Evolutionary conservation across 2,888 invertebrate genomes (phyloP).

Genomic region (Mactromeris polynyma): DNA sequence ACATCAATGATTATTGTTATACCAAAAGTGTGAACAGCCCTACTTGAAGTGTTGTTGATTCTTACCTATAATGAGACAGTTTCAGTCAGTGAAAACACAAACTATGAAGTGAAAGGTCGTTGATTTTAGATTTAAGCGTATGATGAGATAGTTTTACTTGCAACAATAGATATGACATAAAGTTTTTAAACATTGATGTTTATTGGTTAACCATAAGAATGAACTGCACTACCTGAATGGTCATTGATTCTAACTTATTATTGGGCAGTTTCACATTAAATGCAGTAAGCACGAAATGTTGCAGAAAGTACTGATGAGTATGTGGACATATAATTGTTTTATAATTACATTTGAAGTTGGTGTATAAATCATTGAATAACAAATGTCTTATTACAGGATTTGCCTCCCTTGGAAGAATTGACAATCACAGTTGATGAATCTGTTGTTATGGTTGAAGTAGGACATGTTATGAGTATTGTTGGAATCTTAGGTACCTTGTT

Average conservation of each 20-base stretch:
- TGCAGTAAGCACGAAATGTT: too few species aligned
- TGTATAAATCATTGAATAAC: neutral
- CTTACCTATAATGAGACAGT: neutral
- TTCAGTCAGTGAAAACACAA: neutral
- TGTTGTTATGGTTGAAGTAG: conserved; percentile 79
- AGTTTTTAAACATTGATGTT: too few species aligned
- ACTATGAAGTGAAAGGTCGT: too few species aligned
- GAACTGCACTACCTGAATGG: too few species aligned
- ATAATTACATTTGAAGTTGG: neutral
- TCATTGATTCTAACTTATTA: too few species aligned
- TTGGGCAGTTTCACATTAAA: too few species aligned
- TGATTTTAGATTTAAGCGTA: too few species aligned
- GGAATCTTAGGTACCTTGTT: conserved; percentile 79
- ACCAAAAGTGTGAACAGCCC: neutral
- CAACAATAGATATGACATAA: too few species aligned
- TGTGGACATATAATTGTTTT: neutral
- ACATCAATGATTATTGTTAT: neutral
- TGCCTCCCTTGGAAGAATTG: conserved; percentile 83
- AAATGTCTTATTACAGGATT: conserved; percentile 72
- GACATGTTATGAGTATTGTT: conserved; percentile 80
- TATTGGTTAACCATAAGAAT: too few species aligned
- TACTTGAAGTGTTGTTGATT: neutral
- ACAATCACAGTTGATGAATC: conserved; percentile 81
- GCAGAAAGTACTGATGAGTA: neutral
- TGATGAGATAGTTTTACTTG: too few species aligned